phyloP scores from a whole-genome alignment of 2,888 invertebrate species.

The Drosophila siamana region DNA sequence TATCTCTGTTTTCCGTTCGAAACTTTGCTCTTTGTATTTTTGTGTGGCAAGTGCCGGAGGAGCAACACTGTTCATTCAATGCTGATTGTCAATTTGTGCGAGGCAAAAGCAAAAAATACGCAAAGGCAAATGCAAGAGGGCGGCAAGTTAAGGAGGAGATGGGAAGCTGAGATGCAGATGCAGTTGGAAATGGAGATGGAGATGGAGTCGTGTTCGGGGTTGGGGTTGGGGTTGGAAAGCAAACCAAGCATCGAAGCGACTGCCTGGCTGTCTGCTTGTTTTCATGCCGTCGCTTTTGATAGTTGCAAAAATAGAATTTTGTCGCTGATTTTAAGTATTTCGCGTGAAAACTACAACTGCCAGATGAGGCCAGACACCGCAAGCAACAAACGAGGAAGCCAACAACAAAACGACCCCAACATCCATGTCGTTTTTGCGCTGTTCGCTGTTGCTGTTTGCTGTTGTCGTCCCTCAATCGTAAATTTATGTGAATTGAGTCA shows the following conservation, averaged over 20 bases:
- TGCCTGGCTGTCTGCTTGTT: conserved; percentile 54
- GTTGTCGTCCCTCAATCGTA: conserved; percentile 70
- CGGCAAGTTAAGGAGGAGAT: not conserved
- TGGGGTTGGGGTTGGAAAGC: conserved; percentile 4
- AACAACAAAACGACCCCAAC: conserved; percentile 18
- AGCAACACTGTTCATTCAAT: conserved; percentile 64
- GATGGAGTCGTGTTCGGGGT: conserved; percentile 2
- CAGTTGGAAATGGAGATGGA: conserved; percentile 12
- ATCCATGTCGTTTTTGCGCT: no score
- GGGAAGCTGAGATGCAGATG: conserved; percentile 8
- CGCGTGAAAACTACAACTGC: conserved; percentile 74
- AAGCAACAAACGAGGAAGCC: conserved; percentile 25
- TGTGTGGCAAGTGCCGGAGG: conserved; percentile 29
- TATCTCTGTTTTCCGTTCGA: conserved; percentile 9
- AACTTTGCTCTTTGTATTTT: conserved; percentile 30
- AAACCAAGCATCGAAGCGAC: conserved; percentile 40
- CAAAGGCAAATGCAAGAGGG: not conserved
- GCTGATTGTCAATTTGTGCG: conserved; percentile 67
- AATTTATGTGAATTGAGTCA: conserved; percentile 80
- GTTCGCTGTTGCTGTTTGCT: not conserved
- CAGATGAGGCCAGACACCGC: conserved; percentile 56
- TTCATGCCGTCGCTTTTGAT: conserved; percentile 68
- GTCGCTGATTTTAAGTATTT: conserved; percentile 81
- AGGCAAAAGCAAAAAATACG: conserved; percentile 4
- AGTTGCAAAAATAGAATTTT: conserved; percentile 79